Percentiles rank a stretch among this genome's conserved stretches.
Conservation (phyloP, 1,140 invertebrate genomes). For the Pseudomyrmex pallidus region DNA sequence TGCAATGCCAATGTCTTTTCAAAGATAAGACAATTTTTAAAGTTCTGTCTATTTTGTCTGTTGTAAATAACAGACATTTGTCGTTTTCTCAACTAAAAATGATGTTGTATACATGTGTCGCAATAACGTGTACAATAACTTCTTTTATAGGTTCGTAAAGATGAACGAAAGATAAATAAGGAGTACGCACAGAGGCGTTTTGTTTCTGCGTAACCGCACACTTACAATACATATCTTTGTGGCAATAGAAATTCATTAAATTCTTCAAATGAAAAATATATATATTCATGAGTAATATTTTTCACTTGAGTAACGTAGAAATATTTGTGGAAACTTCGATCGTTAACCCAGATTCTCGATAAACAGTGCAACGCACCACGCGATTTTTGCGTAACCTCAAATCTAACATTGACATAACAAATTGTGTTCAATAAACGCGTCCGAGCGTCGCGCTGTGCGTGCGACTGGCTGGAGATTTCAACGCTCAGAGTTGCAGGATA, state of each 20-base stretch:
- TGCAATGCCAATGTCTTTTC: too few species aligned
- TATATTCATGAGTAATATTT: not conserved
- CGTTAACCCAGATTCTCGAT: conserved; percentile 12
- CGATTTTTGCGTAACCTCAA: conserved; percentile 9
- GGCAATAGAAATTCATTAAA: not conserved
- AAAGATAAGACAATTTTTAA: too few species aligned
- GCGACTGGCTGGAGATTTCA: too few species aligned
- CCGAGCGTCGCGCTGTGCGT: not conserved
- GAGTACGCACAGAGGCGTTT: too few species aligned
- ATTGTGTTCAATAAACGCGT: conserved; percentile 12
- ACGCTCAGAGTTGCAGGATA: too few species aligned
- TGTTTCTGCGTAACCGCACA: too few species aligned
- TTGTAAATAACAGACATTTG: not conserved
- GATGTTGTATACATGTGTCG: not conserved
- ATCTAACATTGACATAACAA: not conserved
- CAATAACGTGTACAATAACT: not conserved
- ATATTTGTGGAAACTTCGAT: conserved; percentile 48
- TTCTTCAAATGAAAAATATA: conserved; percentile 2
- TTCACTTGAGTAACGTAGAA: conserved; percentile 34
- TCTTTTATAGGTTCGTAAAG: not conserved
- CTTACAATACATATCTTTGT: too few species aligned
- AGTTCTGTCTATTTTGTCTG: not conserved
- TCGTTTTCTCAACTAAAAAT: not conserved
- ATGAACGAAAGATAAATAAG: not conserved
- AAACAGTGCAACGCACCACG: not conserved